Conservation (phyloP, 2,888 invertebrate genomes). For the Patella depressa region DNA sequence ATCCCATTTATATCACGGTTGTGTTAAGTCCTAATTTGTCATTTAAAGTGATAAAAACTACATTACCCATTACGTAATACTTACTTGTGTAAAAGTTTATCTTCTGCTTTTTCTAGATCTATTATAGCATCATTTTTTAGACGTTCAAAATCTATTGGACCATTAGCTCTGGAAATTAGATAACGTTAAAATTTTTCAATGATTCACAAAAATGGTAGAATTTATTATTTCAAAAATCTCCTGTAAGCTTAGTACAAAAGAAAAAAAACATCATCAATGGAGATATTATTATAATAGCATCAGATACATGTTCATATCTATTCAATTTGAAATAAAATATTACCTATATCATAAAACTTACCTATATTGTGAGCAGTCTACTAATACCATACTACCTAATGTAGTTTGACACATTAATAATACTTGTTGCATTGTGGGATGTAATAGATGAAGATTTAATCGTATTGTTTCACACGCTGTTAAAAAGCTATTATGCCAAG, state of each 20-base stretch:
- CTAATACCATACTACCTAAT: conserved; percentile 65
- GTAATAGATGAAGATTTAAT: conserved; percentile 66
- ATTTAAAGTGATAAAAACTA: no score
- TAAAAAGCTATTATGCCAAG: conserved; percentile 68
- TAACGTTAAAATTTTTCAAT: background rate
- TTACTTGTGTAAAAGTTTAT: conserved; percentile 67
- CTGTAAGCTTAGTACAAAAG: no score
- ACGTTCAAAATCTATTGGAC: conserved; percentile 70
- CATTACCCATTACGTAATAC: no score
- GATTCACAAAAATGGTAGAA: background rate
- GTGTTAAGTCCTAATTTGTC: no score
- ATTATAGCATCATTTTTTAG: conserved; percentile 68
- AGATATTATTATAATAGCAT: no score
- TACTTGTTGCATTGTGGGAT: conserved; percentile 69
- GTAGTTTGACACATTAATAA: conserved; percentile 68
- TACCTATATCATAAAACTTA: conserved; percentile 22
- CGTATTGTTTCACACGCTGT: conserved; percentile 56
- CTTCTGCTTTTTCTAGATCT: conserved; percentile 70
- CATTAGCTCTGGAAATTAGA: conserved; percentile 52
- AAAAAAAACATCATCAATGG: no score
- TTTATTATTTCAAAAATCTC: no score
- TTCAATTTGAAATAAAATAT: no score
- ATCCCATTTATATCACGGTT: no score
- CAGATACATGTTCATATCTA: no score
- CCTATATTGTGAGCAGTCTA: conserved; percentile 66